Evolutionary conservation across 2,113 vertebrate species (phyloP).

Genomic region (Phyllopteryx taeniolatus): DNA sequence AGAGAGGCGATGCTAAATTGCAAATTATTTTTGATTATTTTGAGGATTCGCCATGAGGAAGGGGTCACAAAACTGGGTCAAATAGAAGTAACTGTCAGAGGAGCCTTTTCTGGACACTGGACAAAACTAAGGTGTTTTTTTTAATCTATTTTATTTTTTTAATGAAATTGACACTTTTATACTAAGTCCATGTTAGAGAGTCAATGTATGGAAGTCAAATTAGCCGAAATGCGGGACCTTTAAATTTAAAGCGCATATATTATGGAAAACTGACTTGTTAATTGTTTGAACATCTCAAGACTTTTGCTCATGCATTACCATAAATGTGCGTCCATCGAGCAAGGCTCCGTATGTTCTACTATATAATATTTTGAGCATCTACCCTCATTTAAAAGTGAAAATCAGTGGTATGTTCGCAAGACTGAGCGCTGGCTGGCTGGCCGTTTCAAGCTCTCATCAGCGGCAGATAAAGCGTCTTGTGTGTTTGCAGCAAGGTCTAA

Average conservation of each 20-base stretch:
- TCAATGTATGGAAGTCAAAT: too few relatives aligned
- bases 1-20: too few relatives aligned
- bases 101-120: too few relatives aligned
- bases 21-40: too few relatives aligned
- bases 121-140: too few relatives aligned
- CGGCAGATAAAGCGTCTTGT: constrained; percentile 63
- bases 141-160: too few relatives aligned
- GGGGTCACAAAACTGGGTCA: too few relatives aligned
- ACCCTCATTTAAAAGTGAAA: background rate
- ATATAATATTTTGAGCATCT: background rate
- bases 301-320: background rate
- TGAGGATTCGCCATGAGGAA: too few relatives aligned
- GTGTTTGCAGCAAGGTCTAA: constrained; percentile 61
- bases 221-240: too few relatives aligned
- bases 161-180: too few relatives aligned
- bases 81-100: too few relatives aligned
- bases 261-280: background rate
- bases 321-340: background rate
- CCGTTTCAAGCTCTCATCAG: constrained; percentile 4
- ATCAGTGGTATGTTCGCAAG: background rate
- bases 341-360: background rate
- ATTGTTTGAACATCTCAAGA: background rate
- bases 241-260: background rate
- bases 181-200: too few relatives aligned
- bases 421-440: background rate